Percentiles rank a stretch among this genome's conserved stretches.
phyloP scores from a whole-genome alignment of 1,140 invertebrate genomes.

The Hyles vespertilio region DNA sequence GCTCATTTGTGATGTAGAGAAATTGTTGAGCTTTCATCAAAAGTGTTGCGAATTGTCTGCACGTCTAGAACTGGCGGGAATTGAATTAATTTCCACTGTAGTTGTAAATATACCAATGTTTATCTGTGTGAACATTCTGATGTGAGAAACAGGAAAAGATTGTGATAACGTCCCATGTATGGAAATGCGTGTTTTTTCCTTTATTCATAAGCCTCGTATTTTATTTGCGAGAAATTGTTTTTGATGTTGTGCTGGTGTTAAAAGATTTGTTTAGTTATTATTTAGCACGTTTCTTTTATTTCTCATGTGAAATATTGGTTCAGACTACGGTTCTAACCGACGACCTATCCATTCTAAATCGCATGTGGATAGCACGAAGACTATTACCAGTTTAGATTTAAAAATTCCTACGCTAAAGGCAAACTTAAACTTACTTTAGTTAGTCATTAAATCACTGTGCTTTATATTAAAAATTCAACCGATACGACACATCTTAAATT shows the following conservation, averaged over 20 bases:
- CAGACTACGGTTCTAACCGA: too few species aligned
- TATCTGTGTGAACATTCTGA: not conserved
- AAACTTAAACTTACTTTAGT: not conserved
- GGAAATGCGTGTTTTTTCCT: not conserved
- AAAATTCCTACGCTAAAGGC: not conserved
- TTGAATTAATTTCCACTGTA: not conserved
- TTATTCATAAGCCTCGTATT: too few species aligned
- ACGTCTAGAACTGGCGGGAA: not conserved
- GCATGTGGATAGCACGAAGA: too few species aligned
- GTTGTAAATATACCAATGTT: not conserved
- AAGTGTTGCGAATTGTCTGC: not conserved
- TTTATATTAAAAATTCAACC: not conserved
- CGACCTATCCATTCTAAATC: too few species aligned
- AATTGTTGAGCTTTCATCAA: conserved; percentile 3
- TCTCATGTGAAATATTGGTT: too few species aligned
- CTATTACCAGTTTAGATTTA: too few species aligned
- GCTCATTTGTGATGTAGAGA: conserved; percentile 4
- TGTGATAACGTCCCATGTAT: not conserved
- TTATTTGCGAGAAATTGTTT: too few species aligned
- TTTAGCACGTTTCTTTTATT: too few species aligned
- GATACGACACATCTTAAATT: not conserved
- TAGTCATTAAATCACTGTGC: not conserved
- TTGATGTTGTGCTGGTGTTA: too few species aligned
- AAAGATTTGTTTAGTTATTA: too few species aligned
- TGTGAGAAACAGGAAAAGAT: not conserved